Evolutionary conservation across 1,140 invertebrate species (phyloP).

Genomic region (Caenorhabditis elegans): WBcel235 BX284606.5:9872501-9873000

Average conservation of each 20-base stretch:
- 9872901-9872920: slow-evolving; percentile 8
- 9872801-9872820: not conserved
- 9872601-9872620: slow-evolving; percentile 27
- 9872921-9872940: slow-evolving; percentile 1
- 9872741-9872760: slow-evolving; percentile 6
- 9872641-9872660: slow-evolving; percentile 16
- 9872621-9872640: slow-evolving; percentile 25
- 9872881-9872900: not conserved
- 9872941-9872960: slow-evolving; percentile 34
- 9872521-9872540: too few relatives aligned
- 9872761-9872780: slow-evolving; percentile 24
- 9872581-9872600: not conserved
- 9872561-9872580: not conserved
- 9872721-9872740: slow-evolving; percentile 25
- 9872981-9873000: slow-evolving; percentile 50
- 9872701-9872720: slow-evolving; percentile 23
- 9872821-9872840: not conserved
- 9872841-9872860: not conserved
- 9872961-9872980: slow-evolving; percentile 46
- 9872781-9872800: not conserved
- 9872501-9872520: not conserved
- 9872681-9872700: not conserved
- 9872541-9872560: not conserved
- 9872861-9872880: not conserved
- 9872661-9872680: not conserved